Conservation (phyloP, 2,113 vertebrate species). For the Phycodurus eques region DNA sequence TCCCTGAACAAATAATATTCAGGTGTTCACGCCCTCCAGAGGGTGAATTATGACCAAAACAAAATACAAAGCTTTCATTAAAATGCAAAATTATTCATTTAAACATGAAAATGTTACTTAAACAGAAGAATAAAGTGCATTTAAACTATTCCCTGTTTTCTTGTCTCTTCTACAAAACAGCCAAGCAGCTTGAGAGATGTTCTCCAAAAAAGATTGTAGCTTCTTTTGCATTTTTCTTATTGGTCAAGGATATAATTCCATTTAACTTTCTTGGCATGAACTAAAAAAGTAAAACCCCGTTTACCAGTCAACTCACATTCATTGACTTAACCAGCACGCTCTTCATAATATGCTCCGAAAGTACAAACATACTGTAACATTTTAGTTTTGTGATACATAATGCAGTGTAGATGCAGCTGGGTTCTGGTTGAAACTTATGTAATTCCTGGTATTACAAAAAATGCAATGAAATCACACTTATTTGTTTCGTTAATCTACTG, state of each 20-base stretch:
- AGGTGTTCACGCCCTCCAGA: background rate
- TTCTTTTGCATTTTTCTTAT: no score
- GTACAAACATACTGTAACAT: no score
- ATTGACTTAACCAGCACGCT: no score
- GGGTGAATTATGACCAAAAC: background rate
- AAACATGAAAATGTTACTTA: background rate
- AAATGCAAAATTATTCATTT: slow-evolving; percentile 7
- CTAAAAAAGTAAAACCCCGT: background rate
- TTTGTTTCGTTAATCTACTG: no score
- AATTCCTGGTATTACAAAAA: no score
- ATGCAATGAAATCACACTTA: no score
- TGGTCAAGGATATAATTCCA: no score
- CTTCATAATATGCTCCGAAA: no score
- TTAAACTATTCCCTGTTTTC: background rate
- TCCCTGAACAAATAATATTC: slow-evolving; percentile 12
- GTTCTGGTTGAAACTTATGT: no score
- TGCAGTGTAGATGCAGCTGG: no score
- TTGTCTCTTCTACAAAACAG: background rate
- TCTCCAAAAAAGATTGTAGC: background rate
- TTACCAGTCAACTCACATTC: background rate
- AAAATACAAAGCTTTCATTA: background rate
- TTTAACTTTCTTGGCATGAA: background rate
- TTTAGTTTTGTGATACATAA: no score
- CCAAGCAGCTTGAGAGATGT: background rate
- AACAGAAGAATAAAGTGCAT: background rate